These are phyloP conservation scores for Thamnophis sirtalis DNA, from an alignment of 2,113 vertebrate species.

Conservation along the genomic window DNA sequence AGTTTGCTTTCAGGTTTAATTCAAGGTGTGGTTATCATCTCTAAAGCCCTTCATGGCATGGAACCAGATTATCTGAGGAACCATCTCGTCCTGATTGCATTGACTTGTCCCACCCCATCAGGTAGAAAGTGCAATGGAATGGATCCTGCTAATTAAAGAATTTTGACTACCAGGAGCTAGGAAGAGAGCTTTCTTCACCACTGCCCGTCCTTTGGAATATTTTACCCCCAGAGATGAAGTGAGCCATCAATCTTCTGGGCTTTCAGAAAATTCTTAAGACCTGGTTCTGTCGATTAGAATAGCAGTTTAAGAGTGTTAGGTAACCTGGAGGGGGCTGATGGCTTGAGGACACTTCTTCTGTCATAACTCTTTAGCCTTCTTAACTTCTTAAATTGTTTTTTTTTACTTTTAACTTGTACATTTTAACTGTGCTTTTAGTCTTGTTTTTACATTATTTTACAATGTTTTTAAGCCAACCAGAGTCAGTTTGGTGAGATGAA, in stretches of 20 bases:
- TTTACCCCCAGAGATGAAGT: neutral
- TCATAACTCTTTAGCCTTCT: neutral
- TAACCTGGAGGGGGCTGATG: neutral
- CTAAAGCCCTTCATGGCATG: neutral
- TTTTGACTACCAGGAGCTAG: neutral
- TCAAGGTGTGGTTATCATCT: neutral
- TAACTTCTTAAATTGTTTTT: neutral
- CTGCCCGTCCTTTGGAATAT: neutral
- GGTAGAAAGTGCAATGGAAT: neutral
- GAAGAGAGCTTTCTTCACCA: neutral
- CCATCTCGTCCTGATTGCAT: neutral
- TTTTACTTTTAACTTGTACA: neutral
- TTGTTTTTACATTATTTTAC: no score
- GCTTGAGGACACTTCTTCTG: neutral
- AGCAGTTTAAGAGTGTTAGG: neutral
- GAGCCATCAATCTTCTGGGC: neutral
- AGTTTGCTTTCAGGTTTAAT: neutral
- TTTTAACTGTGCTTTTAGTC: neutral
- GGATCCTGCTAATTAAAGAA: neutral
- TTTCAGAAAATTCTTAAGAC: neutral
- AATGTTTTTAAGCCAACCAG: no score
- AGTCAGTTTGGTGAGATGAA: neutral
- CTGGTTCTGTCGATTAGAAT: neutral
- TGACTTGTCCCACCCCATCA: neutral
- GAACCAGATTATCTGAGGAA: neutral